Conservation (phyloP, 2,797 vertebrate species). For the Acrossocheilus fasciatus region DNA sequence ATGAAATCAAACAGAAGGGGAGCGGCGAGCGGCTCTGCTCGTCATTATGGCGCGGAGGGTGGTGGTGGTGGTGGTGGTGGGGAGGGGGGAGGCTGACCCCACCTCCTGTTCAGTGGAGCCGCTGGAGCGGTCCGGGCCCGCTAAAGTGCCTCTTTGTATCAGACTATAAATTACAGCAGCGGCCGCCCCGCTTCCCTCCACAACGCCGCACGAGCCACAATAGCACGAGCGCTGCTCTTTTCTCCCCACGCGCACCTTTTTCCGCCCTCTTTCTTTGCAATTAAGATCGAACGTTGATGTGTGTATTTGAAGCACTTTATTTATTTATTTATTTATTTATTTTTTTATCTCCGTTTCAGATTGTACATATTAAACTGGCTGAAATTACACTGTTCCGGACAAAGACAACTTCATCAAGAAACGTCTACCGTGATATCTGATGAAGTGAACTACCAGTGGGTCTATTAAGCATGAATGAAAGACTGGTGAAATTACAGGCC, state of each 20-base stretch:
- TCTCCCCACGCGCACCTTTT: slow-evolving; percentile 32
- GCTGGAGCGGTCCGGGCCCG: slow-evolving; percentile 61
- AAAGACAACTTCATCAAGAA: slow-evolving; percentile 15
- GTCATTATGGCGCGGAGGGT: slow-evolving; percentile 58
- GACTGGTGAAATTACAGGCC: background rate
- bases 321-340: background rate
- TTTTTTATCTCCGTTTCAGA: background rate
- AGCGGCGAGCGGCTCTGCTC: slow-evolving; percentile 53
- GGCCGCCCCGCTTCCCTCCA: slow-evolving; percentile 50
- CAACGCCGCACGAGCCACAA: slow-evolving; percentile 47
- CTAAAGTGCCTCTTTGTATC: slow-evolving; percentile 68
- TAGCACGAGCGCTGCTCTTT: slow-evolving; percentile 29
- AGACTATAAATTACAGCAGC: slow-evolving; percentile 63
- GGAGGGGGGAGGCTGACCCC: slow-evolving; percentile 59
- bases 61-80: slow-evolving; percentile 39
- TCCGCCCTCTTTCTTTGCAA: slow-evolving; percentile 34
- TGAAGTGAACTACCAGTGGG: background rate
- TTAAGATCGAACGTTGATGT: slow-evolving; percentile 31
- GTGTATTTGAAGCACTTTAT: slow-evolving; percentile 21
- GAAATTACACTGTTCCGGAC: slow-evolving; percentile 11
- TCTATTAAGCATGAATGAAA: slow-evolving; percentile 16
- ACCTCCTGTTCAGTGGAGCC: slow-evolving; percentile 73
- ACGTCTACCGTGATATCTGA: background rate
- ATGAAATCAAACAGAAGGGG: slow-evolving; percentile 75
- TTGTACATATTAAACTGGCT: background rate